Evolutionary conservation across 1,140 invertebrate genomes (phyloP).

Genomic region (Drosophila obscura): DNA sequence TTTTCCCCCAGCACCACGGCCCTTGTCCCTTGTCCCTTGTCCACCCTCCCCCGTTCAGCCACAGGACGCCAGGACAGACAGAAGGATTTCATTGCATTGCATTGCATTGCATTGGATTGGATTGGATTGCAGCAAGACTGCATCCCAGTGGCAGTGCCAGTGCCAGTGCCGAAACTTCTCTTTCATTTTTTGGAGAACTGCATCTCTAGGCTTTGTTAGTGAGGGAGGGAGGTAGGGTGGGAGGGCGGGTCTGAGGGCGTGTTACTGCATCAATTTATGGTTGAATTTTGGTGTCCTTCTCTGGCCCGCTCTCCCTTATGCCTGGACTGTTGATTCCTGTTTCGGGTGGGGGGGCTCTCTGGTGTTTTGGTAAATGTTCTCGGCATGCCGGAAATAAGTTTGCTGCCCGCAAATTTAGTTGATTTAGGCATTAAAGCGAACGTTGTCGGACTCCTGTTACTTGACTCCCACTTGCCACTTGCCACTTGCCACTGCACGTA

Average conservation of each 20-base stretch:
- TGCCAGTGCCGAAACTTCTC: not conserved
- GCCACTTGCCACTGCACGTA: not conserved
- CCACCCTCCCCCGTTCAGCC: not conserved
- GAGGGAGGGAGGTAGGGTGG: not conserved
- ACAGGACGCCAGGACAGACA: conserved; percentile 3
- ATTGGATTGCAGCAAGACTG: conserved; percentile 50
- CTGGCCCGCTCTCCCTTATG: conserved; percentile 1
- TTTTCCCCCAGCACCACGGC: too few species aligned
- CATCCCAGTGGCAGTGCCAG: not conserved
- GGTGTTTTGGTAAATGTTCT: conserved; percentile 60
- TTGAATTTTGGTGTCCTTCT: conserved; percentile 71
- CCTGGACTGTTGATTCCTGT: conserved; percentile 68
- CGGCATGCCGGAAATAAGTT: conserved; percentile 80
- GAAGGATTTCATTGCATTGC: conserved; percentile 68
- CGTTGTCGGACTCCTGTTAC: conserved; percentile 12
- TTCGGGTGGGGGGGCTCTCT: conserved; percentile 24
- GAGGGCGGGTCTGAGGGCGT: conserved; percentile 33
- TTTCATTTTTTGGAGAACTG: conserved; percentile 24
- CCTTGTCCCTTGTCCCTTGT: too few species aligned
- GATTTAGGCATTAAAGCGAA: conserved; percentile 82
- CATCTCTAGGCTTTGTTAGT: conserved; percentile 13
- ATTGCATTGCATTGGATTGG: conserved; percentile 44
- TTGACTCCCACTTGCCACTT: too few species aligned
- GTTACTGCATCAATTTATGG: conserved; percentile 81
- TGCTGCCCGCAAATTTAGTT: conserved; percentile 81